Evolutionary conservation across 2,888 invertebrate genomes (phyloP), one percentile per base, ranked within the genome.

Genomic region (Chesias legatella): DNA sequence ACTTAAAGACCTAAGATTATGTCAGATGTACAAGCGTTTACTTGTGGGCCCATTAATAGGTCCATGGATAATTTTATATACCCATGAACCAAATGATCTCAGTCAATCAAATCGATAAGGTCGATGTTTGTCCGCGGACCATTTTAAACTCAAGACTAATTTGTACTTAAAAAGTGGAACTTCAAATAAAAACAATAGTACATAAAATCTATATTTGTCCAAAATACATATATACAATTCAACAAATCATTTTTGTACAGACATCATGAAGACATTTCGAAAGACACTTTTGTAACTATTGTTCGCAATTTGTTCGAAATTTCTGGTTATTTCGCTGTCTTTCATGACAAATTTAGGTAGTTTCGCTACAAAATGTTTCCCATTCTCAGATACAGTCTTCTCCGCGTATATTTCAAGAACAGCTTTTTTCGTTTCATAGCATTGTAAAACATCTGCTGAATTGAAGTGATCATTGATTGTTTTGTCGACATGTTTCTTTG

Each of bases 381-480:
- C 63, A n/a, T 58, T 55, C 0, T 58, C 51, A 0, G 66, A 61
- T 0, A 57, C 7, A 3, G 60, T 66, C 43, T 63, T 74, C 35
- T 80, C 72, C 0, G 81, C 67, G 33, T 83, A 85, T 28, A 86
- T 78, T 29, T 82, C 73, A 21, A 86, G 58, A 24, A 85, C 85
- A 0, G 84, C 85, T 43, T 73, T 84, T 28, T 86, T 86, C 0
- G 73, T 72, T 53, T 76, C 81, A 13, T 79, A 70, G 7, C 73
- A 71, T 41, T 86, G 84, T 32, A 85, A 53, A 10, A 83, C 58
- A 38, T 84, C 73, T 1, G 70, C 50, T 0, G 62, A 11, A 22
- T 30, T 7, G 3, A 34, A 39, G n/a, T 30, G 47, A 26, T 41
- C 44, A 4, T 31, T 36, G 7, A 35, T 17, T 33, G 36, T 10